A percentile compares a stretch with the other conserved stretches of the same genome.
Conservation (phyloP, 53 echinoderm and acorn worm genomes). For the Echinarachnius parma region DNA sequence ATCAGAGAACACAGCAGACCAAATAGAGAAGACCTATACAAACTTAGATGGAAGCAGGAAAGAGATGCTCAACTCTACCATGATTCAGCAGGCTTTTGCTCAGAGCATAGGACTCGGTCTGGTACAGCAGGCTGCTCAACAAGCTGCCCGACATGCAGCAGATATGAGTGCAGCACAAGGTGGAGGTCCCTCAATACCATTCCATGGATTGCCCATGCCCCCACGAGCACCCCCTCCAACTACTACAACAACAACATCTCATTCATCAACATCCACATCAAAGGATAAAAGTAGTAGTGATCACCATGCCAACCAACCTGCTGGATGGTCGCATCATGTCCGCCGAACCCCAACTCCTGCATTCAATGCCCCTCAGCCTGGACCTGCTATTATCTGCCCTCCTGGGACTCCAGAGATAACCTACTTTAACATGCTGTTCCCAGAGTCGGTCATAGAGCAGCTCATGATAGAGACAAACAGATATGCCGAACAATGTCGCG, state of each 20-base stretch:
- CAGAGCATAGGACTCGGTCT: constrained; percentile 35
- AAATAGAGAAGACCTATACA: constrained; percentile 37
- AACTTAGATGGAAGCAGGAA: constrained; percentile 42
- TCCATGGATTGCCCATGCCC: constrained; percentile 32
- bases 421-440: constrained; percentile 28
- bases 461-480: constrained; percentile 35
- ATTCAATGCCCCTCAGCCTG: constrained; percentile 38
- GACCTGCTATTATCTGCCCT: constrained; percentile 12
- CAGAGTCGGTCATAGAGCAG: constrained; percentile 20
- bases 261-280: not conserved
- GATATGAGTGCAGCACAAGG: constrained; percentile 2
- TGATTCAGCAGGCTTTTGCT: constrained; percentile 40
- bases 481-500: constrained; percentile 19
- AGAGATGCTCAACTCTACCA: constrained; percentile 37
- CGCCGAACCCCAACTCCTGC: constrained; percentile 22
- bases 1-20: constrained; percentile 4
- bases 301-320: constrained; percentile 30
- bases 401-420: constrained; percentile 28
- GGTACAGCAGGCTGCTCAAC: constrained; percentile 39
- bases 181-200: constrained; percentile 2
- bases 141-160: constrained; percentile 13
- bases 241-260: not conserved
- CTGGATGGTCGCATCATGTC: constrained; percentile 38
- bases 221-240: constrained; percentile 17
- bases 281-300: constrained; percentile 2